These are phyloP conservation scores for Condylura cristata DNA, from an alignment of 2,113 vertebrate species.

Conservation along the genomic window DNA sequence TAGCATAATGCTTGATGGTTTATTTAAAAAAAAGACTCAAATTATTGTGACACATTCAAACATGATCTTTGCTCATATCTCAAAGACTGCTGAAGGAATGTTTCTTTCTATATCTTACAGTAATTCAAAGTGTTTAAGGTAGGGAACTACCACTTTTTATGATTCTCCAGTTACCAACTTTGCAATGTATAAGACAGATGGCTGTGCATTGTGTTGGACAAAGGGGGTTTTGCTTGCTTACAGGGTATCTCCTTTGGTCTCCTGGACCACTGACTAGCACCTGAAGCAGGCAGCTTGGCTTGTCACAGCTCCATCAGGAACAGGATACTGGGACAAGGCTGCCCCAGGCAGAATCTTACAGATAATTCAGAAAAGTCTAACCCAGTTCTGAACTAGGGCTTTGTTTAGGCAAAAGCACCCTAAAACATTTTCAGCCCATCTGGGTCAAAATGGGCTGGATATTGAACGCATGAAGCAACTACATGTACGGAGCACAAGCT, in stretches of 20 bases:
- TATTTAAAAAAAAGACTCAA: slow-evolving; percentile 17
- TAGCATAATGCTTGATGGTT: not conserved
- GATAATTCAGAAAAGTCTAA: not conserved
- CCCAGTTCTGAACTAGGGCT: not conserved
- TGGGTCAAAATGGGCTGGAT: not conserved
- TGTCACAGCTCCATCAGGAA: not conserved
- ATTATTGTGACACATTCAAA: not conserved
- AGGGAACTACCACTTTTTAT: not conserved
- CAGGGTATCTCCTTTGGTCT: not conserved
- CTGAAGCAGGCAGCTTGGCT: not conserved
- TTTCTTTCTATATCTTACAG: not conserved
- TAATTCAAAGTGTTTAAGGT: not conserved
- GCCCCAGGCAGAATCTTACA: not conserved
- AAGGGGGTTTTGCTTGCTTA: not conserved
- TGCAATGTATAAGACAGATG: not conserved
- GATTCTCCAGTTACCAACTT: not conserved
- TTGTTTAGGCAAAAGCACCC: not conserved
- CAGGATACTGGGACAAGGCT: not conserved
- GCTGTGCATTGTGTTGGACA: not conserved
- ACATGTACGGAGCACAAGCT: not conserved
- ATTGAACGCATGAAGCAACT: not conserved
- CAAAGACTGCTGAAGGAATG: not conserved
- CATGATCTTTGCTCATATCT: not conserved
- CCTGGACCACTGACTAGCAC: not conserved
- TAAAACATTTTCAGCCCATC: not conserved